Percentiles rank a stretch among this genome's conserved stretches.
Conservation (phyloP, 2,113 vertebrate species). For the Struthio camelus region DNA sequence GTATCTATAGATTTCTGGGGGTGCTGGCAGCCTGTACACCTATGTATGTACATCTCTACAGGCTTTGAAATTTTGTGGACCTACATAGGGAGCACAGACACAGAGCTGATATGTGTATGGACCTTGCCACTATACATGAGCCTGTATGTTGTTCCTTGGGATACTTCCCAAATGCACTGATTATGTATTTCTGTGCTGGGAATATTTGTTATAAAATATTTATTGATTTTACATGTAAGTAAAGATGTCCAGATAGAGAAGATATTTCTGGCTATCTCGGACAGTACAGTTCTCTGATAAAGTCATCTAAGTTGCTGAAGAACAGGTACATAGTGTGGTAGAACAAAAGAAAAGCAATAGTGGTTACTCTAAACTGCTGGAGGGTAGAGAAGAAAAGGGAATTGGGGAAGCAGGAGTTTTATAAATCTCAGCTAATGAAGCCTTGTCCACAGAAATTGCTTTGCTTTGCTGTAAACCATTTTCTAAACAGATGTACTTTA, state of each 20-base stretch:
- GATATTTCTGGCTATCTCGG: background rate
- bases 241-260: background rate
- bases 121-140: background rate
- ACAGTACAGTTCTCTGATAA: conserved; percentile 5
- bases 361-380: background rate
- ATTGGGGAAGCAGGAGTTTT: conserved; percentile 7
- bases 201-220: background rate
- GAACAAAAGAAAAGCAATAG: background rate
- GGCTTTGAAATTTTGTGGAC: background rate
- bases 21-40: background rate
- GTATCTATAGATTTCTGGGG: background rate
- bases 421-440: background rate
- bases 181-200: background rate
- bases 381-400: background rate
- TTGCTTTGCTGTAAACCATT: background rate
- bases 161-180: background rate
- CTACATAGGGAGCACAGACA: fast-evolving
- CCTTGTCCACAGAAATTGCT: background rate
- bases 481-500: conserved; percentile 23
- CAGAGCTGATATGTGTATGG: background rate
- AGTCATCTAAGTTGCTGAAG: conserved; percentile 35
- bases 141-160: background rate
- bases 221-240: background rate
- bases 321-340: conserved; percentile 2
- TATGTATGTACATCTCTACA: background rate